Evolutionary conservation across 1,140 invertebrate species (phyloP).

Genomic region (Periplaneta americana): DNA sequence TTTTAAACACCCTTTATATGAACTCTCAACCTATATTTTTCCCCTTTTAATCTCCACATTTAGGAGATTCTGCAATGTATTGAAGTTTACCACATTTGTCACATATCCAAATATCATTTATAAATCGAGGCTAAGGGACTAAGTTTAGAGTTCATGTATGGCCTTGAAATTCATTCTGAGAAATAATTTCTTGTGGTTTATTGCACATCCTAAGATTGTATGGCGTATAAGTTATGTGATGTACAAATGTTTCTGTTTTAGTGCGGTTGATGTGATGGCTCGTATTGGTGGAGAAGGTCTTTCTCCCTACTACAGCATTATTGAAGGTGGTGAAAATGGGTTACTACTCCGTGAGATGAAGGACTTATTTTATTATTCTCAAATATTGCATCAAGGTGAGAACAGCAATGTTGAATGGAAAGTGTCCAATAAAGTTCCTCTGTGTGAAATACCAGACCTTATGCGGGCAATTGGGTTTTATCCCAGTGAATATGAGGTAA

Average conservation of each 20-base stretch:
- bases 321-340: slow-evolving; percentile 50
- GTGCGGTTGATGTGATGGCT: slow-evolving; percentile 44
- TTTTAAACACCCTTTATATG: too few species aligned
- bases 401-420: slow-evolving; percentile 49
- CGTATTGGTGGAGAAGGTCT: slow-evolving; percentile 46
- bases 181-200: neutral
- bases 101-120: too few species aligned
- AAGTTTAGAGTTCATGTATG: neutral
- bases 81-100: too few species aligned
- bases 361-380: slow-evolving; percentile 66
- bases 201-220: neutral
- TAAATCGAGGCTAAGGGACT: too few species aligned
- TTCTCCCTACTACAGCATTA: slow-evolving; percentile 49
- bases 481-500: slow-evolving; percentile 63
- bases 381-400: slow-evolving; percentile 63
- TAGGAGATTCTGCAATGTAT: too few species aligned
- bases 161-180: neutral
- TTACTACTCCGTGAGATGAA: slow-evolving; percentile 63
- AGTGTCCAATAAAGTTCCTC: slow-evolving; percentile 49
- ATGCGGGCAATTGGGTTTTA: slow-evolving; percentile 69
- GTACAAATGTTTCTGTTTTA: slow-evolving; percentile 23
- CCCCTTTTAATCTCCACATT: too few species aligned
- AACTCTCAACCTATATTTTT: too few species aligned
- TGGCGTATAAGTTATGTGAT: neutral
- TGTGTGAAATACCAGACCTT: slow-evolving; percentile 60